Evolutionary conservation across 2,888 invertebrate species (phyloP), one percentile per base, ranked within the genome.

Genomic region (Rhagonycha fulva): DNA sequence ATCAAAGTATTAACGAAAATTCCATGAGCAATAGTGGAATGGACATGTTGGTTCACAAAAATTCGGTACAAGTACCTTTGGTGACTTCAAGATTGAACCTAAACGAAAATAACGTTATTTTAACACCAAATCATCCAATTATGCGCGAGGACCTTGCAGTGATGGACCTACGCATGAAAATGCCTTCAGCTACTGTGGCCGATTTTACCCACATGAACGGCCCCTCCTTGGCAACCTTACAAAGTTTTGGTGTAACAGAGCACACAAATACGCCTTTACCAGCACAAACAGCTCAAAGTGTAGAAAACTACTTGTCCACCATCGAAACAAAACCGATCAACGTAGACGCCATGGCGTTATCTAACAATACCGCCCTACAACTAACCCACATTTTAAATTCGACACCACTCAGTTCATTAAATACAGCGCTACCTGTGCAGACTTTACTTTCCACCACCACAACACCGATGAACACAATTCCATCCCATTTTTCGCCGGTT

Each of bases 121-220:
- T 72, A 32, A 12, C 72, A 9, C 14, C 72, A 23, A 71, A n/a
- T 72, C 70, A 26, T 61, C n/a, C 70, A 70, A 67, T 80, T 3
- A 68, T 68, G 9, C 89, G 89, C 68, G 89, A 90, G n/a, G 87
- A 88, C 30, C 86, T 90, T 68, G 89, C 88, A 79, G 92, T 91
- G n/a, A 92, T 93, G 75, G 94, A 93, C 87, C 89, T 93, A 66
- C 88, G 93, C 23, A 93, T 93, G 89, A 94, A 95, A 63, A 91
- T 92, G 85, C 82, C 89, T 75, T 89, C 90, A 81, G 89, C 82
- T 83, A 91, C 88, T 80, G 89, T 82, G 28, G 87, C 86, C 81
- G 89, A 84, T 89, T 87, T 83, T 83, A 89, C 83, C 82, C 90
- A 89, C 69, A 87, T 88, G 19, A 90, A 89, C 66, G 90, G 92